Conservation (phyloP, 2,888 invertebrate genomes). For the Caenorhabditis doughertyi region DNA sequence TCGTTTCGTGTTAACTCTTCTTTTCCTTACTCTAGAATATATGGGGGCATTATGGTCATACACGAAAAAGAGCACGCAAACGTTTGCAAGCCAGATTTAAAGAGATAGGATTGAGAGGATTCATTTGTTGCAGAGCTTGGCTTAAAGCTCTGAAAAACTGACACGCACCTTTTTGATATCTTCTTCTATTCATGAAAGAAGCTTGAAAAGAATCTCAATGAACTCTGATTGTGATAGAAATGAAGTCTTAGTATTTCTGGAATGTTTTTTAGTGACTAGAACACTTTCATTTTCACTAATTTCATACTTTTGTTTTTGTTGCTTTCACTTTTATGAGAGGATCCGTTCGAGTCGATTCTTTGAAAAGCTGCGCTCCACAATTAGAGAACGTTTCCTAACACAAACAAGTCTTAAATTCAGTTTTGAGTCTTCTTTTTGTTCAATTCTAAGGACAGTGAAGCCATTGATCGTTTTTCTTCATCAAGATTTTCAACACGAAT, state of each 20-base stretch:
- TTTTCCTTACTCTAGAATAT: constrained; percentile 13
- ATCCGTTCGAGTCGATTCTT: not conserved
- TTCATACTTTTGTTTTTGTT: constrained; percentile 1
- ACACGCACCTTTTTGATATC: constrained; percentile 13
- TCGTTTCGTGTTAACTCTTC: constrained; percentile 14
- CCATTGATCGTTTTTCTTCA: not conserved
- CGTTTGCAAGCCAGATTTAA: constrained; percentile 42
- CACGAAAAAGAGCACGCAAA: constrained; percentile 44
- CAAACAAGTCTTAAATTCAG: not conserved
- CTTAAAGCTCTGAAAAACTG: not conserved
- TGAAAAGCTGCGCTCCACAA: not conserved
- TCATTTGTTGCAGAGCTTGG: constrained; percentile 38
- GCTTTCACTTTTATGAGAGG: not conserved
- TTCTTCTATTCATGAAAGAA: not conserved
- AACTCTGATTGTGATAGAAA: not conserved
- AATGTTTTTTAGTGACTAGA: not conserved
- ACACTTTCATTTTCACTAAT: not conserved
- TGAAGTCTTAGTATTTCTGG: not conserved
- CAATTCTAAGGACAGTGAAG: not conserved
- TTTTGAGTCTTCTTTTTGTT: not conserved
- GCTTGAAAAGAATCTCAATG: constrained; percentile 1
- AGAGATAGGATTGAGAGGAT: constrained; percentile 53
- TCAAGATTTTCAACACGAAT: too few relatives aligned
- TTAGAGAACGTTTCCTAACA: not conserved
- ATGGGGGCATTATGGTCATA: constrained; percentile 25